Percentiles rank a stretch among this genome's conserved stretches.
These are phyloP conservation scores for Epizoanthus illoricatus DNA, from an alignment of 92 coral and sea anemone genomes.

Conservation along the genomic window DNA sequence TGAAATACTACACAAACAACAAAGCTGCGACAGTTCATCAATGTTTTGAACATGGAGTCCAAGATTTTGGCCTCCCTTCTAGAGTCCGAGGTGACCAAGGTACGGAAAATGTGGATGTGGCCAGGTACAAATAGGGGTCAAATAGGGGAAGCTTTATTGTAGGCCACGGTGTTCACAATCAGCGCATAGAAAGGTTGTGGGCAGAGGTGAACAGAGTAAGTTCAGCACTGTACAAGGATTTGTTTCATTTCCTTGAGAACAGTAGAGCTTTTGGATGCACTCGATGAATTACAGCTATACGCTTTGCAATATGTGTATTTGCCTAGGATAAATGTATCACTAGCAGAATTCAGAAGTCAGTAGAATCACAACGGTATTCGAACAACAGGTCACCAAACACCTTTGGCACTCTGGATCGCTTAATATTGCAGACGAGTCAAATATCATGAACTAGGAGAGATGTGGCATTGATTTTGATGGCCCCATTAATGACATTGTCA, in stretches of 20 bases:
- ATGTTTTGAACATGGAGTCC: constrained; percentile 40
- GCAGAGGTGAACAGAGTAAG: constrained; percentile 52
- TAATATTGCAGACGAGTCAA: constrained; percentile 43
- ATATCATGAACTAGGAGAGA: constrained; percentile 46
- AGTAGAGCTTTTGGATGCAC: constrained; percentile 33
- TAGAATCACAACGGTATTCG: constrained; percentile 66
- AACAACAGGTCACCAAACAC: constrained; percentile 51
- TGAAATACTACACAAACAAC: constrained; percentile 55
- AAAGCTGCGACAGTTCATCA: constrained; percentile 47
- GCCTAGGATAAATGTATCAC: constrained; percentile 46
- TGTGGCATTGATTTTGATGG: constrained; percentile 62
- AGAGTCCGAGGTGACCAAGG: constrained; percentile 58
- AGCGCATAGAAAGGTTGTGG: constrained; percentile 62
- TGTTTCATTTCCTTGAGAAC: constrained; percentile 40
- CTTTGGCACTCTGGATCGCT: constrained; percentile 50
- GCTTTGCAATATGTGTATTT: constrained; percentile 40
- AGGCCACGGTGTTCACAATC: constrained; percentile 60
- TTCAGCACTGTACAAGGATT: constrained; percentile 44
- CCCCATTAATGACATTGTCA: constrained; percentile 42
- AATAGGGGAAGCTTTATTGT: constrained; percentile 64
- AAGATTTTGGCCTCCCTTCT: constrained; percentile 57
- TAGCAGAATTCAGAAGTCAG: constrained; percentile 60
- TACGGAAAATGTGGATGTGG: constrained; percentile 61
- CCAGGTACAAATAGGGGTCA: constrained; percentile 53
- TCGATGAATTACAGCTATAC: constrained; percentile 39